These are phyloP conservation scores for Ligdia adustata DNA, from an alignment of 2,888 invertebrate species.

Conservation along the genomic window DNA sequence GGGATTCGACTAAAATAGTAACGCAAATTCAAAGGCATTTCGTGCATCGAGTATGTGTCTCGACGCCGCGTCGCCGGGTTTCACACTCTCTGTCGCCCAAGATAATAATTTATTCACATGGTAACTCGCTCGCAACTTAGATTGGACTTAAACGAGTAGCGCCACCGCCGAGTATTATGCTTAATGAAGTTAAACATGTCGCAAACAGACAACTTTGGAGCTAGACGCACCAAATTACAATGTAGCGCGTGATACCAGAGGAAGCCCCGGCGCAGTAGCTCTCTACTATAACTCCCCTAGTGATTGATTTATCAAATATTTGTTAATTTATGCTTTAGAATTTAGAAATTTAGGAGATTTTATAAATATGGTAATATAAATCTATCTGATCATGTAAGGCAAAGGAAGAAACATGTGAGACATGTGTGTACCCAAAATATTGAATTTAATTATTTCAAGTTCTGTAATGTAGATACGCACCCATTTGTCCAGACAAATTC, in stretches of 20 bases:
- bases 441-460: too few relatives aligned
- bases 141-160: slow-evolving; percentile 83
- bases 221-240: slow-evolving; percentile 58
- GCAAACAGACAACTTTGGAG: slow-evolving; percentile 63
- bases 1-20: slow-evolving; percentile 29
- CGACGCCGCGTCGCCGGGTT: slow-evolving; percentile 29
- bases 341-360: too few relatives aligned
- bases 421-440: too few relatives aligned
- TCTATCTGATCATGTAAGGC: too few relatives aligned
- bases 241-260: slow-evolving; percentile 37
- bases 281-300: too few relatives aligned
- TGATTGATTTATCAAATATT: too few relatives aligned
- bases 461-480: too few relatives aligned
- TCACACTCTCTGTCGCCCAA: slow-evolving; percentile 63
- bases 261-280: too few relatives aligned
- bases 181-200: slow-evolving; percentile 82
- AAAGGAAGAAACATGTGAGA: too few relatives aligned
- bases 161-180: slow-evolving; percentile 72
- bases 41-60: slow-evolving; percentile 40
- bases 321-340: too few relatives aligned
- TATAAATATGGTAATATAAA: too few relatives aligned
- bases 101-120: slow-evolving; percentile 82
- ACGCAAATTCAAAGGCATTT: slow-evolving; percentile 45
- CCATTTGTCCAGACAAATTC: too few relatives aligned
- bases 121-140: slow-evolving; percentile 79